A percentile compares a stretch with the other conserved stretches of the same genome.
Conservation (phyloP, 2,888 invertebrate genomes). For the Eristalis intricaria region DNA sequence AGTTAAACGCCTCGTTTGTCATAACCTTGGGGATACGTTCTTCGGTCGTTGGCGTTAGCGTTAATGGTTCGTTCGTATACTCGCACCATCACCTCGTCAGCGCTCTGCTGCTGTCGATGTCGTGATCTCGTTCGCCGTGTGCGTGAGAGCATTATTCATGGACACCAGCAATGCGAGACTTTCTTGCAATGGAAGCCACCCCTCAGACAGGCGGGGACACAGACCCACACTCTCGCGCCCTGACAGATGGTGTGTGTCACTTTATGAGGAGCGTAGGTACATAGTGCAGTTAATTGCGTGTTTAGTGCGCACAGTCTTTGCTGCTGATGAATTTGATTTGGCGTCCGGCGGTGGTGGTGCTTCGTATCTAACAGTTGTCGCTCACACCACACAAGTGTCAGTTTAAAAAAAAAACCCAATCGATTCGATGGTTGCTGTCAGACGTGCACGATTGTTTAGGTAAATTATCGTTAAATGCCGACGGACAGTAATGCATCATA, state of each 20-base stretch:
- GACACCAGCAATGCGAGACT: background rate
- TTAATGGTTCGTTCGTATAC: conserved; percentile 46
- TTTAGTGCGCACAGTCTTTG: conserved; percentile 2
- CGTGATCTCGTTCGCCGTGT: background rate
- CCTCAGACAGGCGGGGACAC: background rate
- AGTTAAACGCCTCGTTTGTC: conserved; percentile 57
- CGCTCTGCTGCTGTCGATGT: background rate
- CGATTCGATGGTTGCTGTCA: conserved; percentile 26
- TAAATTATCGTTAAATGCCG: conserved; percentile 17
- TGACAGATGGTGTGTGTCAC: background rate
- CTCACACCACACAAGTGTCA: background rate
- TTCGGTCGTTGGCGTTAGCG: conserved; percentile 63
- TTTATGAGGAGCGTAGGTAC: background rate
- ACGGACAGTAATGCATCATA: conserved; percentile 23
- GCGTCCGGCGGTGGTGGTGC: background rate
- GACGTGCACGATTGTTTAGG: conserved; percentile 8
- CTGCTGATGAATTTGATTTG: conserved; percentile 21
- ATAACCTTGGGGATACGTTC: conserved; percentile 59
- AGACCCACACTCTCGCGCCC: background rate
- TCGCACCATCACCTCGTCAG: background rate
- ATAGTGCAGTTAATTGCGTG: conserved; percentile 39
- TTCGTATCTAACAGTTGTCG: conserved; percentile 1
- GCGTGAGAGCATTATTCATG: background rate
- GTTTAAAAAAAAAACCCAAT: conserved; percentile 16
- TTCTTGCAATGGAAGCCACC: background rate